A percentile compares a stretch with the other conserved stretches of the same genome.
These are phyloP conservation scores for Ichneumoninae sp. DNA, from an alignment of 2,888 invertebrate genomes.

Conservation along the genomic window DNA sequence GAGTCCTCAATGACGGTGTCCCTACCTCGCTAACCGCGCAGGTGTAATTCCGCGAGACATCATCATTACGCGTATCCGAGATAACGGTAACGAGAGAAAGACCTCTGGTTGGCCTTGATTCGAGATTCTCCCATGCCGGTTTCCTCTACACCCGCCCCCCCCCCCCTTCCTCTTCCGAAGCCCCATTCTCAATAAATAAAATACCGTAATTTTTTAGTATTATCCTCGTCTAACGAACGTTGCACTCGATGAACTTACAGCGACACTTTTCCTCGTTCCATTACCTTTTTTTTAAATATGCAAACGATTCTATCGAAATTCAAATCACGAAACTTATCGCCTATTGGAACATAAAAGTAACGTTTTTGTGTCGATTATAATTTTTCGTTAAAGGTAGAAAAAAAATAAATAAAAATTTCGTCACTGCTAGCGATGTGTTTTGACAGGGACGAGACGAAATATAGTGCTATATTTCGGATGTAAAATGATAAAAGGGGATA, in stretches of 20 bases:
- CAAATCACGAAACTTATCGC: neutral
- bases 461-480: too few species aligned
- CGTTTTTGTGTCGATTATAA: neutral
- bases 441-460: too few species aligned
- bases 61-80: conserved; percentile 43
- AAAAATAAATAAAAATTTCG: too few species aligned
- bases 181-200: conserved; percentile 39
- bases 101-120: conserved; percentile 47
- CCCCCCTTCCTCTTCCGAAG: neutral
- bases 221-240: conserved; percentile 38
- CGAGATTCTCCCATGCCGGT: conserved; percentile 33
- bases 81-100: conserved; percentile 56
- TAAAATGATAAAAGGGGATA: too few species aligned
- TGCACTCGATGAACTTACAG: conserved; percentile 23
- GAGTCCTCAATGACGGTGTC: neutral
- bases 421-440: too few species aligned
- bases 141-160: neutral
- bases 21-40: neutral
- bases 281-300: neutral
- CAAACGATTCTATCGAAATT: neutral
- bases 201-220: conserved; percentile 54
- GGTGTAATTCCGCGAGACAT: neutral
- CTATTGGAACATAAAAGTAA: neutral
- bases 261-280: neutral
- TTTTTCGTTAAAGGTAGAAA: too few species aligned